Evolutionary conservation across 1,140 invertebrate species (phyloP), one percentile per base, ranked within the genome.

Genomic region (Lucilia cuprina): DNA sequence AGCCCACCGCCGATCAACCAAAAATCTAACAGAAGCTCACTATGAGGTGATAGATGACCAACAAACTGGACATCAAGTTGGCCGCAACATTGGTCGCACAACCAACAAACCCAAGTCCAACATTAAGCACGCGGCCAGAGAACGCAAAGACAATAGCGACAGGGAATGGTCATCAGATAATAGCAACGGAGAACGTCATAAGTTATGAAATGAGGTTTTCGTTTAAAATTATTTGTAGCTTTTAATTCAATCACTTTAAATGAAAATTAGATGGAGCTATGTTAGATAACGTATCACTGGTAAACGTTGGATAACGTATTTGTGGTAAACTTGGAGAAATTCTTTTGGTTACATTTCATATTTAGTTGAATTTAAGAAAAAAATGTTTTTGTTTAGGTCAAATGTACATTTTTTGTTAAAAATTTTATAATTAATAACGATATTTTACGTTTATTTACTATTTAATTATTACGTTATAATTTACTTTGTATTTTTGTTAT

Each of bases 11-110:
- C 88, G 90, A 17, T 90, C 89, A 25, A 91, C 90, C 0, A 91
- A 91, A 83, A 90, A 91, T 83, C 87, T 90, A 21, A 93, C 93
- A 4, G 93, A 93, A 0, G 94, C 94, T 86, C 93, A 93, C 5
- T 94, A 94, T 86, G 94, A 94, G 86, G 91, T 94, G 0, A 93
- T 94, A 49, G 84, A 85, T 47, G 85, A 86, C 34, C 77, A 84
- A 82, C 82, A 82, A 30, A 17, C 60, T n/a, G 21, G n/a, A 0
- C 34, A 19, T 13, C 80, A 47, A 17, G 35, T 8, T 80, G 34
- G 21, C 25, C 77, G 77, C 50, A 80, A 25, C 50, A 49, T 80
- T 19, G 77, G 21, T 47, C 25, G 49, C 14, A 75, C 80, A 77
- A 77, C 47, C 30, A 83, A 83, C 49, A 84, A 84, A 83, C 49